Evolutionary conservation across 2,797 vertebrate species (phyloP).

Genomic region (Tokudaia tokunoshimensis): DNA sequence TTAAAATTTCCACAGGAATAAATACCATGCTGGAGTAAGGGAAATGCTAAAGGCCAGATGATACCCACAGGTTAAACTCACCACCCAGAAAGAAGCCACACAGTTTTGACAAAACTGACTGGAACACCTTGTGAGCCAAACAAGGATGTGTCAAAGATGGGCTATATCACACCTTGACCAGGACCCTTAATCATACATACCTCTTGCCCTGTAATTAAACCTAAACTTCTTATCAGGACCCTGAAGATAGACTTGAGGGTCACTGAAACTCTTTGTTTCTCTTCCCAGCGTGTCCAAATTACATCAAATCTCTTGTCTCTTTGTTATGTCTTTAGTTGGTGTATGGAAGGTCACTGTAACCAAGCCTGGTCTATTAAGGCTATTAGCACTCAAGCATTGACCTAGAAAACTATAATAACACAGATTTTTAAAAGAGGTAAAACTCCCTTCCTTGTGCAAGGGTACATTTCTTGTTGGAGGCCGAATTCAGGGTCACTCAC

Average conservation of each 20-base stretch:
- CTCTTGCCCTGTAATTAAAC: background rate
- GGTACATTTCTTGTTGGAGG: background rate
- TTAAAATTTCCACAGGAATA: background rate
- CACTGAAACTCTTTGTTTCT: background rate
- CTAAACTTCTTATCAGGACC: background rate
- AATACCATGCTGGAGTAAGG: background rate
- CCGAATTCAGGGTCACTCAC: background rate
- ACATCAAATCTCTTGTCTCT: background rate
- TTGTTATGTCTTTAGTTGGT: background rate
- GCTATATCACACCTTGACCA: background rate
- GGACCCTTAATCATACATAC: background rate
- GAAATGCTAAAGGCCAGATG: background rate
- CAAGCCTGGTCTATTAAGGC: background rate
- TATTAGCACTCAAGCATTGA: background rate
- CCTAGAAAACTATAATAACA: background rate
- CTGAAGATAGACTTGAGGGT: background rate
- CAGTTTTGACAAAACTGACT: background rate
- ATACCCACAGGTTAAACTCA: background rate
- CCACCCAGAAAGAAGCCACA: background rate
- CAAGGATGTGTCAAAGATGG: background rate
- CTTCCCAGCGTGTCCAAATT: background rate
- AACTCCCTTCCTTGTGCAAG: background rate
- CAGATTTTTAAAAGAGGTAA: background rate
- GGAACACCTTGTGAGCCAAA: background rate
- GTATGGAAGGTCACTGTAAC: background rate